These are phyloP conservation scores for Coregonus sp. DNA, from an alignment of 2,797 vertebrate genomes.

Conservation along the genomic window DNA sequence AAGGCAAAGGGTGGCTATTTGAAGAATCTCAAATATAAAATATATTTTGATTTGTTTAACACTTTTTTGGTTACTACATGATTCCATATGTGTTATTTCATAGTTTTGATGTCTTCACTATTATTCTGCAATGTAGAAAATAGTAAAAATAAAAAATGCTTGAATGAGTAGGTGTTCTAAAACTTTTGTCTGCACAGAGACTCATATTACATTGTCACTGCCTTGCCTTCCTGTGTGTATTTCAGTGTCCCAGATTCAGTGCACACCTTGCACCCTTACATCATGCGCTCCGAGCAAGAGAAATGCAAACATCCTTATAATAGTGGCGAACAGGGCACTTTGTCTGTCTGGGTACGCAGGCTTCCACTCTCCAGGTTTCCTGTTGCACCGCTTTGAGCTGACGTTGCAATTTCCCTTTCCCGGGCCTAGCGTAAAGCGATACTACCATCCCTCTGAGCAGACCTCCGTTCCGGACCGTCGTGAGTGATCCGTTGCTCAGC, in stretches of 20 bases:
- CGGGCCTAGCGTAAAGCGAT: slow-evolving; percentile 72
- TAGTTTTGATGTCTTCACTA: too few relatives aligned
- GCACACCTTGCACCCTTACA: slow-evolving; percentile 50
- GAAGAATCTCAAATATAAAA: too few relatives aligned
- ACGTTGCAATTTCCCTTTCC: slow-evolving; percentile 61
- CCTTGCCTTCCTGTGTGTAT: slow-evolving; percentile 50
- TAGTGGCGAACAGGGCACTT: slow-evolving; percentile 27
- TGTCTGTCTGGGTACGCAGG: slow-evolving; percentile 48
- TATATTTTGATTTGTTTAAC: too few relatives aligned
- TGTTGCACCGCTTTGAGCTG: slow-evolving; percentile 67
- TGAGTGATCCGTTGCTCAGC: slow-evolving; percentile 60
- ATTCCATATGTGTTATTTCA: too few relatives aligned
- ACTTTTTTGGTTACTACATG: too few relatives aligned
- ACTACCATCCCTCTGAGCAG: slow-evolving; percentile 63
- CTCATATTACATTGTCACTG: slow-evolving; percentile 58
- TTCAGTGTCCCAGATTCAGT: slow-evolving; percentile 55
- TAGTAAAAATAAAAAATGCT: too few relatives aligned
- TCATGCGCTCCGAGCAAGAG: slow-evolving; percentile 31
- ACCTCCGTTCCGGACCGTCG: slow-evolving; percentile 58
- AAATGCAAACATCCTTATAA: slow-evolving; percentile 35
- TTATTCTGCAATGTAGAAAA: too few relatives aligned
- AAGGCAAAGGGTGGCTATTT: too few relatives aligned
- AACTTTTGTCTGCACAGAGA: slow-evolving; percentile 37
- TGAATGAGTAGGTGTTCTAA: too few relatives aligned
- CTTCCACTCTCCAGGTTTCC: slow-evolving; percentile 67